phyloP scores from a whole-genome alignment of 2,888 invertebrate species.

The Zygaena filipendulae region DNA sequence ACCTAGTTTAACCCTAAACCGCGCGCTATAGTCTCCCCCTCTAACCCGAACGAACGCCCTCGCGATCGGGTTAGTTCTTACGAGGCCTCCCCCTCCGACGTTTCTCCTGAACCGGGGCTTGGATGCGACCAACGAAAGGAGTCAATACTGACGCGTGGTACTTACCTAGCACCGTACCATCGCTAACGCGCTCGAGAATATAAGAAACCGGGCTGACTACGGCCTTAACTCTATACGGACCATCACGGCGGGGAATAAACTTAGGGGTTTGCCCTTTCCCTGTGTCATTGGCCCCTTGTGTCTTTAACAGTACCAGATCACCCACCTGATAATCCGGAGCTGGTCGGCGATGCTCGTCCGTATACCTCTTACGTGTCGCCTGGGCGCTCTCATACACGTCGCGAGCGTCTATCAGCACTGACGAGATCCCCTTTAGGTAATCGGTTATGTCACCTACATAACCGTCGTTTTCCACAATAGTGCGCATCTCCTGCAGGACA shows the following conservation, averaged over 20 bases:
- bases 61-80: too few species aligned
- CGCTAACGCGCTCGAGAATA: too few species aligned
- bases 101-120: too few species aligned
- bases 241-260: constrained; percentile 4
- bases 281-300: constrained; percentile 6
- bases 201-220: constrained; percentile 3
- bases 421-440: constrained; percentile 11
- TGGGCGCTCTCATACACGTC: not conserved
- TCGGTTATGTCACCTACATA: constrained; percentile 2
- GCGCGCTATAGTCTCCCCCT: too few species aligned
- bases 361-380: not conserved
- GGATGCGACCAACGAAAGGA: too few species aligned
- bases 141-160: constrained; percentile 2
- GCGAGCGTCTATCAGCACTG: constrained; percentile 16
- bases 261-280: constrained; percentile 7
- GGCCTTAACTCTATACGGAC: constrained; percentile 3
- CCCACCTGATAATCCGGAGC: not conserved
- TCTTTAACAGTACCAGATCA: constrained; percentile 7
- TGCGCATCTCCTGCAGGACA: constrained; percentile 1
- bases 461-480: constrained; percentile 4
- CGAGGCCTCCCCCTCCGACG: too few species aligned
- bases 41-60: too few species aligned
- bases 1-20: too few species aligned
- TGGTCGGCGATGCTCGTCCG: constrained; percentile 2
- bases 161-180: not conserved